Evolutionary conservation across 2,888 invertebrate species (phyloP), one percentile per base, ranked within the genome.

Genomic region (Priocnemis perturbator): DNA sequence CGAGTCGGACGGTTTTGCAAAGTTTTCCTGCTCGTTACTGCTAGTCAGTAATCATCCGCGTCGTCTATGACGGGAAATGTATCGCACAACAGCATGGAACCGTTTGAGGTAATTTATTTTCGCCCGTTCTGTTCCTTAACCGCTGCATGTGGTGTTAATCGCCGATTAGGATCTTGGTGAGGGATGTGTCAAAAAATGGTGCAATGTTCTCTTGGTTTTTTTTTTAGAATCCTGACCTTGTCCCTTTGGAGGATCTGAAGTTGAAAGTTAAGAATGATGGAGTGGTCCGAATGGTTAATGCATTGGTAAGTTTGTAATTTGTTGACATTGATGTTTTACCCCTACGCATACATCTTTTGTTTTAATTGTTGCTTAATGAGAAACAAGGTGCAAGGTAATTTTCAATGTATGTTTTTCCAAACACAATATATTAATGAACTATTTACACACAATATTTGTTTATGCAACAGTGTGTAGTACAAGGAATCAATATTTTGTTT

Each of bases 241-340:
- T 82, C 66, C 86, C 90, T n/a, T 79, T 88, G 60, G 89, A 90
- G 72, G 82, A 89, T 52, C 73, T 89, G 62, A 89, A 87, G 17
- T 77, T 92, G 61, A 78, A 83, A 17, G 85, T 92, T 2, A 87
- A 88, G 26, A 90, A 90, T 71, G 90, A 91, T 71, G 94, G 93
- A 9, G 89, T 92, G 15, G 83, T 89, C 3, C 89, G 90, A 69
- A 87, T 90, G 76, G 88, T 93, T 58, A 91, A 93, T 74, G 94
- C 94, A 60, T 90, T 95, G 90, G 94, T 94, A 89, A 90, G 90
- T 2, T 7, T 11, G 11, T 11, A 3, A 37, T 11, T 37, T 3
- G 4, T 5, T 26, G 26, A 26, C 26, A 26, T 26, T 37, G 1
- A 11, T 37, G 37, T 37, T 37, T 3, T 37, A 9, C 7, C 14